These are phyloP conservation scores for Chelon auratus DNA, from an alignment of 2,797 vertebrate species.

Conservation along the genomic window DNA sequence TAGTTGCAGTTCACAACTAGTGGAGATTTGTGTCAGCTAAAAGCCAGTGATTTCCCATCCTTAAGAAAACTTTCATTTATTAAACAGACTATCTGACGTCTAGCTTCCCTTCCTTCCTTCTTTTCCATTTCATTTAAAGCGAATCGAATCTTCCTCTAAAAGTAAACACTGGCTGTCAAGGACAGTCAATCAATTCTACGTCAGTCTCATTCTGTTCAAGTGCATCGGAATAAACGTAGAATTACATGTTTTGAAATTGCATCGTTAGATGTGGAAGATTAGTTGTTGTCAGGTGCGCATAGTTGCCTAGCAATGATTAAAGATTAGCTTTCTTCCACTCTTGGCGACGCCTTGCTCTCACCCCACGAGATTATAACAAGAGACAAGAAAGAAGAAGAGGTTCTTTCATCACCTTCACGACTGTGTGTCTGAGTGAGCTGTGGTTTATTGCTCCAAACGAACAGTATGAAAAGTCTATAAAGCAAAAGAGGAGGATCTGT, in stretches of 20 bases:
- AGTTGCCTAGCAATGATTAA: slow-evolving; percentile 22
- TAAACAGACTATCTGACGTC: neutral
- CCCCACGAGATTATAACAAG: slow-evolving; percentile 4
- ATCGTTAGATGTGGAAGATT: slow-evolving; percentile 5
- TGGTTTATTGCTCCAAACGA: slow-evolving; percentile 1
- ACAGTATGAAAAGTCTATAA: neutral
- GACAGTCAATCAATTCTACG: neutral
- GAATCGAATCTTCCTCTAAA: neutral
- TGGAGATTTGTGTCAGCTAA: slow-evolving; percentile 2
- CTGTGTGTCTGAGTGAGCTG: neutral
- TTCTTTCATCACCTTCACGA: slow-evolving; percentile 20
- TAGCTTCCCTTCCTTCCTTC: neutral
- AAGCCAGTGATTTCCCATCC: neutral
- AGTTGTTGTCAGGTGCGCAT: slow-evolving; percentile 21
- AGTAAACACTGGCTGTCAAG: neutral
- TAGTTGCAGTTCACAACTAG: neutral
- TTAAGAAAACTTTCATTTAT: neutral
- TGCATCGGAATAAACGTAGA: neutral
- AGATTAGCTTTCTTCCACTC: slow-evolving; percentile 19
- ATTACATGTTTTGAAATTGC: neutral
- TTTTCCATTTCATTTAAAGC: neutral
- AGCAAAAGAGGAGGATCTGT: too few relatives aligned
- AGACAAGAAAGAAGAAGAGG: slow-evolving; percentile 1
- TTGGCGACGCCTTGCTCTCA: slow-evolving; percentile 12
- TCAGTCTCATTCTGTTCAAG: slow-evolving; percentile 2